Conservation (phyloP, 2,113 vertebrate genomes). For the Pitta sordida region DNA sequence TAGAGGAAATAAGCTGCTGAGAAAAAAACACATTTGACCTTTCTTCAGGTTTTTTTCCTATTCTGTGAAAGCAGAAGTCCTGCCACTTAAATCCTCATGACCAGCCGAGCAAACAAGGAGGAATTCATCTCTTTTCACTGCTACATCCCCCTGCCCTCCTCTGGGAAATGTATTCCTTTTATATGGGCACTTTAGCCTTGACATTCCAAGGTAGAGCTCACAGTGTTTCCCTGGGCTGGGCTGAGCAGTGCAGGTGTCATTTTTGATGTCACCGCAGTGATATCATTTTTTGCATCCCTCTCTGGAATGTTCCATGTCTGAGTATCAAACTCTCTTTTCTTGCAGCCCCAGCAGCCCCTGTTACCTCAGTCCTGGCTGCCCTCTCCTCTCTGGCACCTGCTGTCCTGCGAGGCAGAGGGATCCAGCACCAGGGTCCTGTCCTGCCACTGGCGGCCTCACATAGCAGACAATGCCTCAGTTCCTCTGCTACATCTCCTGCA, state of each 20-base stretch:
- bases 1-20: background rate
- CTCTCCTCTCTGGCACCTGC: background rate
- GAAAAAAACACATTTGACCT: accelerated
- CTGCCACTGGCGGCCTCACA: accelerated
- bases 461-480: background rate
- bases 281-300: background rate
- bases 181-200: accelerated
- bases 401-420: background rate
- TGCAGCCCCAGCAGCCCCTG: background rate
- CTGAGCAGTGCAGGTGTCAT: background rate
- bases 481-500: background rate
- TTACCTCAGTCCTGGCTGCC: background rate
- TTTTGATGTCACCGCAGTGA: background rate
- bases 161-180: background rate
- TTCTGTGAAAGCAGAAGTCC: background rate
- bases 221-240: background rate
- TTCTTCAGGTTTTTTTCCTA: background rate
- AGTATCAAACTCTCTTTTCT: background rate
- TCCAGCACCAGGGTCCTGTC: background rate
- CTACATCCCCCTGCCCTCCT: background rate
- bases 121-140: background rate
- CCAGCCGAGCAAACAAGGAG: background rate
- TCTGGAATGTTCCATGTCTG: background rate
- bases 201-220: background rate
- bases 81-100: background rate